Percentiles rank a stretch among this genome's conserved stretches.
Conservation (phyloP, 2,888 invertebrate genomes). For the Octodonta nipae region DNA sequence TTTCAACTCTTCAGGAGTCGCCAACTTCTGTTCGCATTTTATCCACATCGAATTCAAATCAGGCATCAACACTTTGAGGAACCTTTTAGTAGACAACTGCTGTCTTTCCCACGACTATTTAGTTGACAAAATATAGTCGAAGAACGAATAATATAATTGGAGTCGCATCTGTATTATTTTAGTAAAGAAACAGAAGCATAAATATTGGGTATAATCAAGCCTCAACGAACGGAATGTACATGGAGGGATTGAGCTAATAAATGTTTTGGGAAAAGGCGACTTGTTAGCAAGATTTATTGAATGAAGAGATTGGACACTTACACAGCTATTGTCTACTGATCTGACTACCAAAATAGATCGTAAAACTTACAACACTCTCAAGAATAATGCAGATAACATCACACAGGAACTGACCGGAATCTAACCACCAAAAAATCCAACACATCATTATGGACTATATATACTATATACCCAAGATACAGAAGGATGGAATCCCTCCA, state of each 20-base stretch:
- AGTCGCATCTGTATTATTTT: constrained; percentile 4
- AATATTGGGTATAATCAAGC: constrained; percentile 4
- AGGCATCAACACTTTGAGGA: constrained; percentile 5
- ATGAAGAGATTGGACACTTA: too few species aligned
- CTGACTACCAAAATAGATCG: too few species aligned
- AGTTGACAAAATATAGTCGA: constrained; percentile 6
- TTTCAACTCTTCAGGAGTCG: constrained; percentile 2
- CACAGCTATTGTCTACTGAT: too few species aligned
- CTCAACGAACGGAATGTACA: not conserved
- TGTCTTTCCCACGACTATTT: constrained; percentile 6
- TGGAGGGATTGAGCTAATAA: not conserved
- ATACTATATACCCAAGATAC: too few species aligned
- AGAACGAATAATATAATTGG: constrained; percentile 4
- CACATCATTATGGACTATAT: too few species aligned
- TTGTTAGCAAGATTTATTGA: not conserved
- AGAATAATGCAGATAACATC: too few species aligned
- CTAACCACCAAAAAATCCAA: too few species aligned
- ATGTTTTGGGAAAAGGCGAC: not conserved
- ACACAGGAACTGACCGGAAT: too few species aligned
- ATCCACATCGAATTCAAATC: constrained; percentile 6
- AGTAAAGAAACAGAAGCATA: constrained; percentile 5
- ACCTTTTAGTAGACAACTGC: constrained; percentile 5
- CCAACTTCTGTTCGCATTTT: constrained; percentile 4
- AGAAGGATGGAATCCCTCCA: too few species aligned
- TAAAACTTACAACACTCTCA: too few species aligned